Percentiles rank a stretch among this genome's conserved stretches.
These are phyloP conservation scores for Lethenteron camtschaticum DNA, from an alignment of 2,113 vertebrate species.

Conservation along the genomic window DNA sequence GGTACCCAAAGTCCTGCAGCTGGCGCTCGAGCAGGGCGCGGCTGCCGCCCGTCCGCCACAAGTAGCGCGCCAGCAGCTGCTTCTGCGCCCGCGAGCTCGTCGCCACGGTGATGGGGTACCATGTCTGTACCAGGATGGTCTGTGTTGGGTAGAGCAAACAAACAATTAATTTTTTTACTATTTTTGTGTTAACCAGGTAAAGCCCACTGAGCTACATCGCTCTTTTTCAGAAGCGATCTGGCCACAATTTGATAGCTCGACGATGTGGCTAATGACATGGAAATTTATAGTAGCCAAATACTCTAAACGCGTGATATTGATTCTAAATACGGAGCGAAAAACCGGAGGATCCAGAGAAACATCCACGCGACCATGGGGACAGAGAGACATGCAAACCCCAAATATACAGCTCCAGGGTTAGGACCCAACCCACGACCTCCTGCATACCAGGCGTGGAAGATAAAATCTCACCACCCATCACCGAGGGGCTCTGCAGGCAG, in stretches of 20 bases:
- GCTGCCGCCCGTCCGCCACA: constrained; percentile 27
- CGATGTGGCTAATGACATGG: too few species aligned
- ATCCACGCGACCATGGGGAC: background rate
- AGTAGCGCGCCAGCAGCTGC: constrained; percentile 31
- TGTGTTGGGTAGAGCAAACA: constrained; percentile 8
- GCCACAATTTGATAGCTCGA: too few species aligned
- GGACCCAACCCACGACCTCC: too few species aligned
- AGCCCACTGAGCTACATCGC: background rate
- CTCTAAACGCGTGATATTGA: background rate
- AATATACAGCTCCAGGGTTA: too few species aligned
- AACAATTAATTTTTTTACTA: background rate
- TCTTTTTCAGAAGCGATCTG: too few species aligned
- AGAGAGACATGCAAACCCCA: background rate
- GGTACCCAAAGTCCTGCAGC: constrained; percentile 35
- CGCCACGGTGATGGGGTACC: constrained; percentile 38
- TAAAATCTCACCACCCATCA: too few species aligned
- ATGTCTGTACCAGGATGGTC: constrained; percentile 38
- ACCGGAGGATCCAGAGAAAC: background rate
- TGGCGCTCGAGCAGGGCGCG: constrained; percentile 27
- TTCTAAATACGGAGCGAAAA: background rate
- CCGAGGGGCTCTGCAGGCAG: too few species aligned
- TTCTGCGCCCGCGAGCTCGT: constrained; percentile 35
- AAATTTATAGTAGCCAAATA: too few species aligned
- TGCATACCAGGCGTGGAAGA: too few species aligned
- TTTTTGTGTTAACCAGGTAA: background rate